A percentile compares a stretch with the other conserved stretches of the same genome.
Evolutionary conservation across 92 coral and sea anemone genomes (phyloP).

Genomic region (Epizoanthus fatuus): DNA sequence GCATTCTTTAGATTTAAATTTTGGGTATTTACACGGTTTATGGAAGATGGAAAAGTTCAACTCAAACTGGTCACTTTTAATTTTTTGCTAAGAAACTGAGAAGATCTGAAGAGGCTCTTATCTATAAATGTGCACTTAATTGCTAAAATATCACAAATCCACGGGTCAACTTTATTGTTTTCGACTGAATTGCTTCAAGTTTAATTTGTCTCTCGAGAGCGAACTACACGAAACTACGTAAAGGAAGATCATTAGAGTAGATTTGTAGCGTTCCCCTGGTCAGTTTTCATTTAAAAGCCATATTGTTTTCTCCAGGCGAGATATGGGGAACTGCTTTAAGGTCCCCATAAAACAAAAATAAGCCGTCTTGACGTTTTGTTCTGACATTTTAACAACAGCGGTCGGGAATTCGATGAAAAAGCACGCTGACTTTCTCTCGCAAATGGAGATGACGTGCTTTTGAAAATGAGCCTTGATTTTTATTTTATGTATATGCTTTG

Average conservation of each 20-base stretch:
- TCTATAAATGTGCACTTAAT: constrained; percentile 18
- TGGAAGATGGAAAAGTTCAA: not conserved
- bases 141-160: not conserved
- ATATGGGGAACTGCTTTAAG: not conserved
- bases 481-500: not conserved
- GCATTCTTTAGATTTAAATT: constrained; percentile 25
- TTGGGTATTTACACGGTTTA: not conserved
- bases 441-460: too few relatives aligned
- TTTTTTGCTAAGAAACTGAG: not conserved
- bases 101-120: not conserved
- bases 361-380: too few relatives aligned
- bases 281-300: not conserved
- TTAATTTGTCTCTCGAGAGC: not conserved
- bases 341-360: too few relatives aligned
- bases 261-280: not conserved
- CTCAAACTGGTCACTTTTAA: not conserved
- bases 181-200: constrained; percentile 18
- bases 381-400: too few relatives aligned
- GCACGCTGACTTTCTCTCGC: too few relatives aligned
- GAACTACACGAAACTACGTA: not conserved
- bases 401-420: too few relatives aligned
- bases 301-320: not conserved
- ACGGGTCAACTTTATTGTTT: constrained; percentile 5
- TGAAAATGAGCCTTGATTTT: not conserved
- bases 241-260: not conserved